Evolutionary conservation across 2,113 vertebrate genomes (phyloP).

Genomic region (Oryzias woworae): DNA sequence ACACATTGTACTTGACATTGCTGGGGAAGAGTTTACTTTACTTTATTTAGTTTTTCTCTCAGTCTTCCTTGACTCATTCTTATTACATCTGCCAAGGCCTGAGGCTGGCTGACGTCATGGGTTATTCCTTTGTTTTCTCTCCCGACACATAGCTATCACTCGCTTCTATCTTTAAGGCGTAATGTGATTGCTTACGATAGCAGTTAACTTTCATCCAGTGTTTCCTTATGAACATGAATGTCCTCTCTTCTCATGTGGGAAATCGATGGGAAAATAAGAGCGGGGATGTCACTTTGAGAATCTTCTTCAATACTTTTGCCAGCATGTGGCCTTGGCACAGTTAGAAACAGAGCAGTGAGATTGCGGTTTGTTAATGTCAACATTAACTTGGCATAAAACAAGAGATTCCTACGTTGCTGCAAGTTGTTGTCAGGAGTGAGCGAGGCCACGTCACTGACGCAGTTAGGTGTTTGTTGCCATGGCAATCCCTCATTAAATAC

Average conservation of each 20-base stretch:
- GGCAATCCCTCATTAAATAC: slow-evolving; percentile 61
- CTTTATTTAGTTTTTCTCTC: slow-evolving; percentile 12
- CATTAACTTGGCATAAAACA: slow-evolving; percentile 53
- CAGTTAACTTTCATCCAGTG: background rate
- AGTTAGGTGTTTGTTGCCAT: slow-evolving; percentile 42
- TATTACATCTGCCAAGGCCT: slow-evolving; percentile 33
- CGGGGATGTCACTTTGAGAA: slow-evolving; percentile 41
- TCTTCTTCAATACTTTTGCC: slow-evolving; percentile 24
- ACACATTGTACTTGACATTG: slow-evolving; percentile 1
- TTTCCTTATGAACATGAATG: slow-evolving; percentile 3
- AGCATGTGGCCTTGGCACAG: slow-evolving; percentile 51
- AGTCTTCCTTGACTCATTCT: slow-evolving; percentile 20
- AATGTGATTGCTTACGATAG: slow-evolving; percentile 1
- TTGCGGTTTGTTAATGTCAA: slow-evolving; percentile 54
- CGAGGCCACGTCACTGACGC: slow-evolving; percentile 67
- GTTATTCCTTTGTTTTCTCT: slow-evolving; percentile 12
- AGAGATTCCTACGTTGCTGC: slow-evolving; percentile 59
- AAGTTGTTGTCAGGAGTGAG: slow-evolving; percentile 64
- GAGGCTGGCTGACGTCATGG: slow-evolving; percentile 32
- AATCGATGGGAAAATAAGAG: slow-evolving; percentile 12
- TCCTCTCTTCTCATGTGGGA: slow-evolving; percentile 1
- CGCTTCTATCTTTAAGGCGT: slow-evolving; percentile 3
- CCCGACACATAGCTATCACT: slow-evolving; percentile 28
- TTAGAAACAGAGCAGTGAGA: slow-evolving; percentile 60
- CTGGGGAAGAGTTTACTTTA: background rate